Percentiles rank a stretch among this genome's conserved stretches.
These are phyloP conservation scores for Atlantisia rogersi DNA, from an alignment of 2,113 vertebrate genomes.

Conservation along the genomic window DNA sequence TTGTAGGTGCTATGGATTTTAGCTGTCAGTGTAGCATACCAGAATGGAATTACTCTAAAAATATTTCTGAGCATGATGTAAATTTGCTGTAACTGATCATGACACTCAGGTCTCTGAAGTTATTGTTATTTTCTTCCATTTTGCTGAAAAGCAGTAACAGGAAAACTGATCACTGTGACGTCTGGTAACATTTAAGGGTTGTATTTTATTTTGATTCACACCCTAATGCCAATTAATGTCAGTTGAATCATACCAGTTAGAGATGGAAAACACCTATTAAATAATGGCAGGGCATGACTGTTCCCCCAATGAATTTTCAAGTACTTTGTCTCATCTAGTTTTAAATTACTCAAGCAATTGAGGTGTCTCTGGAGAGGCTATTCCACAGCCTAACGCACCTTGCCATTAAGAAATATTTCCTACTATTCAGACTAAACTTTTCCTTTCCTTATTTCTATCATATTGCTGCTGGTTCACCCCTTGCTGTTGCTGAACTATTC, in stretches of 20 bases:
- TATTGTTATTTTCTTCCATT: conserved; percentile 8
- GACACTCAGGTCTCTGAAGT: not conserved
- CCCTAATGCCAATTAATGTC: not conserved
- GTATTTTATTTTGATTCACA: conserved; percentile 30
- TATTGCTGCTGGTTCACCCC: not conserved
- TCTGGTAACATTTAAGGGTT: not conserved
- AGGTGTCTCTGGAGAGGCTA: conserved; percentile 13
- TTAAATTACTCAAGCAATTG: conserved; percentile 44
- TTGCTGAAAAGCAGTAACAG: not conserved
- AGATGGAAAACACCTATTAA: conserved; percentile 42
- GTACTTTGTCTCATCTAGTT: conserved; percentile 30
- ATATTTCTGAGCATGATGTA: not conserved
- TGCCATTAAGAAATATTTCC: conserved; percentile 44
- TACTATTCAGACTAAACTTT: conserved; percentile 20
- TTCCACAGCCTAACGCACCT: not conserved
- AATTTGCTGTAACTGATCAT: not conserved
- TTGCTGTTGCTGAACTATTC: not conserved
- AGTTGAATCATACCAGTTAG: not conserved
- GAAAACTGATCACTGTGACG: not conserved
- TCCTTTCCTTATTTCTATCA: not conserved
- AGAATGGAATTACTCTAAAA: not conserved
- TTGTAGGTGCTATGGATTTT: not conserved
- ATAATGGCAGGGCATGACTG: conserved; percentile 30
- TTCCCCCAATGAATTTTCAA: not conserved
- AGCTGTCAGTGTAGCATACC: not conserved